phyloP scores from a whole-genome alignment of 2,888 invertebrate species.

The Lampropteryx suffumata region DNA sequence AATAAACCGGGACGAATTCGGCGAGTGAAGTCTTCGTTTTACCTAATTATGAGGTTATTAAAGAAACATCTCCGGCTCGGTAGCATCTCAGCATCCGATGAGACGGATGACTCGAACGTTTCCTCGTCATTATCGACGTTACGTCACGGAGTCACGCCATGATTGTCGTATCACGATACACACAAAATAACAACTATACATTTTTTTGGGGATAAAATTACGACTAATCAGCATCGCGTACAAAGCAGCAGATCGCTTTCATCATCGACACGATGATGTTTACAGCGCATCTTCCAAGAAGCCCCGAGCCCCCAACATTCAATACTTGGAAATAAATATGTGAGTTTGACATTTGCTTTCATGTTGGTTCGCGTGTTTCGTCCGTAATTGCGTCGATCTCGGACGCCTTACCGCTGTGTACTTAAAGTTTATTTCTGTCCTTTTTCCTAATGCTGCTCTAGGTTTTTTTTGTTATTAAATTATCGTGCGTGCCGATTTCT shows the following conservation, averaged over 20 bases:
- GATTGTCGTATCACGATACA: slow-evolving; percentile 74
- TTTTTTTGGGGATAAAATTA: slow-evolving; percentile 69
- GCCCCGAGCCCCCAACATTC: slow-evolving; percentile 66
- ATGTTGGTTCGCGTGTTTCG: slow-evolving; percentile 78
- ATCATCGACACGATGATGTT: slow-evolving; percentile 82
- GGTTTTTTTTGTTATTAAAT: slow-evolving; percentile 80
- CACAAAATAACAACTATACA: slow-evolving; percentile 65
- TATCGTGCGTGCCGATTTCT: slow-evolving; percentile 82
- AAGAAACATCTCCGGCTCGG: slow-evolving; percentile 51
- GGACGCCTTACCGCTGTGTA: slow-evolving; percentile 51
- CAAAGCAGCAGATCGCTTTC: slow-evolving; percentile 81
- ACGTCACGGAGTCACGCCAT: slow-evolving; percentile 55
- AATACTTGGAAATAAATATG: slow-evolving; percentile 83
- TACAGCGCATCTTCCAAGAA: slow-evolving; percentile 78
- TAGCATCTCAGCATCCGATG: slow-evolving; percentile 9
- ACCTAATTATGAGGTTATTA: slow-evolving; percentile 78
- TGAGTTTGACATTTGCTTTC: slow-evolving; percentile 83
- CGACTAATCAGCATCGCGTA: slow-evolving; percentile 78
- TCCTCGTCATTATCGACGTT: slow-evolving; percentile 52
- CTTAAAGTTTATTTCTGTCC: slow-evolving; percentile 63
- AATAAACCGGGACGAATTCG: slow-evolving; percentile 73
- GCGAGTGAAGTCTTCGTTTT: slow-evolving; percentile 67
- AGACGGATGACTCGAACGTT: slow-evolving; percentile 28
- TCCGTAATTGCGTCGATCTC: slow-evolving; percentile 69
- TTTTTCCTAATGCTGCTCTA: slow-evolving; percentile 59